These are phyloP conservation scores for Gambusia yucatana DNA, from an alignment of 2,797 vertebrate genomes.

Conservation along the genomic window DNA sequence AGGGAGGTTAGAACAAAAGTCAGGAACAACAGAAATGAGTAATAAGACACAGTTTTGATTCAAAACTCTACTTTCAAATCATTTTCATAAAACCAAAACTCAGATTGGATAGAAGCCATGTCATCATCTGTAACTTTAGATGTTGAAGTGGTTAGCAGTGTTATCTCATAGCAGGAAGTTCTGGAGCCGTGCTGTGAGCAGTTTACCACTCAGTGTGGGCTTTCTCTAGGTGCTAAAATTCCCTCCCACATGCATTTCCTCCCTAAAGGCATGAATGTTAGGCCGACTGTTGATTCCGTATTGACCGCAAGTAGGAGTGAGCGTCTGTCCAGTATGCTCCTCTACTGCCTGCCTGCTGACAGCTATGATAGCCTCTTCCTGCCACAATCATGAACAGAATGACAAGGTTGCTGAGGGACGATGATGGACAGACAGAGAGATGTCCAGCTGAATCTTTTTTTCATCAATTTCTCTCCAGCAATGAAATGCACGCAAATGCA, in stretches of 20 bases:
- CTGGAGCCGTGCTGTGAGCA: neutral
- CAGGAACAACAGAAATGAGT: neutral
- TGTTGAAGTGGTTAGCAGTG: neutral
- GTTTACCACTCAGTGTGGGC: neutral
- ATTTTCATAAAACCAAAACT: neutral
- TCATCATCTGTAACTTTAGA: neutral
- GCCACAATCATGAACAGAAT: neutral
- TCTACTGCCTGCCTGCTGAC: neutral
- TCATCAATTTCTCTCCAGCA: neutral
- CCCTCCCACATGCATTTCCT: neutral
- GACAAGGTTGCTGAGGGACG: neutral
- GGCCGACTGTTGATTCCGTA: neutral
- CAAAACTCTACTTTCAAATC: neutral
- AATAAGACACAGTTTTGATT: neutral
- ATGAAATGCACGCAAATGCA: neutral
- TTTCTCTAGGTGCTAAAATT: slow-evolving; percentile 4
- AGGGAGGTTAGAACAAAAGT: neutral
- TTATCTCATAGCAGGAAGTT: neutral
- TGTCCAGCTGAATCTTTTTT: neutral
- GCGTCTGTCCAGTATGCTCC: neutral
- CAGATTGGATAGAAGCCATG: neutral
- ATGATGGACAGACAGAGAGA: neutral
- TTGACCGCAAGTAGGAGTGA: slow-evolving; percentile 1
- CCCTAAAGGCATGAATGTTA: neutral
- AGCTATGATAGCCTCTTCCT: neutral